Percentiles rank a stretch among this genome's conserved stretches.
Conservation (phyloP, 2,888 invertebrate genomes). For the Saturnia pavonia region DNA sequence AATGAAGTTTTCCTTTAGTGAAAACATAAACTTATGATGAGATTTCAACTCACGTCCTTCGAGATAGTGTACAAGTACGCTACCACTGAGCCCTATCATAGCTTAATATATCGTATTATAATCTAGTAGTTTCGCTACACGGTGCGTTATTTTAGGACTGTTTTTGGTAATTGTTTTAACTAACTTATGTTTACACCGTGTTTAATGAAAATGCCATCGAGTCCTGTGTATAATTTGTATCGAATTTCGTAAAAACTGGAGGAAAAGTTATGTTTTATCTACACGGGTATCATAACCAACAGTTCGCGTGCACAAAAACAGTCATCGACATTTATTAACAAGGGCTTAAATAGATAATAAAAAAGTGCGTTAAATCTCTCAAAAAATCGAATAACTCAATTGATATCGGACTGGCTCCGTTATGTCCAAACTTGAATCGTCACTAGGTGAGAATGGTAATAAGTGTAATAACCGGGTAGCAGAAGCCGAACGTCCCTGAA, state of each 20-base stretch:
- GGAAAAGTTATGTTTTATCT: slow-evolving; percentile 48
- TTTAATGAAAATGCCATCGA: slow-evolving; percentile 25
- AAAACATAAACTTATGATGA: too few species aligned
- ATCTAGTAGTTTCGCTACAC: slow-evolving; percentile 4
- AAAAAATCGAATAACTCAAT: neutral
- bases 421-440: neutral
- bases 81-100: neutral
- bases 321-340: slow-evolving; percentile 62
- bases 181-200: slow-evolving; percentile 25
- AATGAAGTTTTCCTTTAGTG: neutral
- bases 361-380: neutral
- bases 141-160: neutral
- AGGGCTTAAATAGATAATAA: slow-evolving; percentile 36
- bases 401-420: neutral
- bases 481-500: slow-evolving; percentile 50
- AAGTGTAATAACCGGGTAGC: slow-evolving; percentile 11
- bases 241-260: slow-evolving; percentile 29
- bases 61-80: neutral
- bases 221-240: slow-evolving; percentile 28
- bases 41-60: neutral
- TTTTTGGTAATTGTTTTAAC: slow-evolving; percentile 20
- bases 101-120: slow-evolving; percentile 3
- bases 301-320: slow-evolving; percentile 69
- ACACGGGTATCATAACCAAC: slow-evolving; percentile 51
- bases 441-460: slow-evolving; percentile 11